A percentile compares a stretch with the other conserved stretches of the same genome.
Conservation (phyloP, 2,888 invertebrate genomes). For the Meloe dianella region DNA sequence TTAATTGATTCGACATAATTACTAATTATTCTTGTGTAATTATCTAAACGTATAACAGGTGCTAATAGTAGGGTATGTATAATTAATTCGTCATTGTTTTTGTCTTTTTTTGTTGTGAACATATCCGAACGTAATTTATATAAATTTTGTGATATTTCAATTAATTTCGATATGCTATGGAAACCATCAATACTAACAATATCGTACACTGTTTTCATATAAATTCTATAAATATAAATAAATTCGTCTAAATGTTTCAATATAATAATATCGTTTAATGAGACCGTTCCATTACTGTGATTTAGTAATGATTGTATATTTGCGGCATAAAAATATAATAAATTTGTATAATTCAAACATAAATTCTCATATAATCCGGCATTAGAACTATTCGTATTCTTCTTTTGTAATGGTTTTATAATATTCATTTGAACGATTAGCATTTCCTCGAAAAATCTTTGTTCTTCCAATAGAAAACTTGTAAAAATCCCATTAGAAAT, state of each 20-base stretch:
- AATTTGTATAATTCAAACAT: conserved; percentile 71
- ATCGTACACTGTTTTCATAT: conserved; percentile 75
- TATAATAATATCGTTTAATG: conserved; percentile 71
- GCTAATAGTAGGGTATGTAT: conserved; percentile 67
- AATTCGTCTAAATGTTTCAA: conserved; percentile 75
- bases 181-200: conserved; percentile 76
- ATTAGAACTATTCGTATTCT: conserved; percentile 64
- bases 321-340: conserved; percentile 71
- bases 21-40: conserved; percentile 68
- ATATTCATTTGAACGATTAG: conserved; percentile 67
- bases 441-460: conserved; percentile 75
- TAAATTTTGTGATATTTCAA: conserved; percentile 65
- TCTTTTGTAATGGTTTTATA: conserved; percentile 70
- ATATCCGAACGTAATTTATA: conserved; percentile 45
- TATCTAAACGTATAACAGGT: conserved; percentile 67
- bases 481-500: conserved; percentile 39
- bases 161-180: conserved; percentile 67
- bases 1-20: conserved; percentile 50
- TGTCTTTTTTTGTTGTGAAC: conserved; percentile 51
- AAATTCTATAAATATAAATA: conserved; percentile 73
- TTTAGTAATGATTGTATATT: conserved; percentile 74
- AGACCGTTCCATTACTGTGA: conserved; percentile 70
- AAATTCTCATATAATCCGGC: conserved; percentile 69
- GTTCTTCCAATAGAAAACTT: conserved; percentile 65
- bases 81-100: conserved; percentile 64